Conservation (phyloP, 2,888 invertebrate species). For the Eristalis tenax region DNA sequence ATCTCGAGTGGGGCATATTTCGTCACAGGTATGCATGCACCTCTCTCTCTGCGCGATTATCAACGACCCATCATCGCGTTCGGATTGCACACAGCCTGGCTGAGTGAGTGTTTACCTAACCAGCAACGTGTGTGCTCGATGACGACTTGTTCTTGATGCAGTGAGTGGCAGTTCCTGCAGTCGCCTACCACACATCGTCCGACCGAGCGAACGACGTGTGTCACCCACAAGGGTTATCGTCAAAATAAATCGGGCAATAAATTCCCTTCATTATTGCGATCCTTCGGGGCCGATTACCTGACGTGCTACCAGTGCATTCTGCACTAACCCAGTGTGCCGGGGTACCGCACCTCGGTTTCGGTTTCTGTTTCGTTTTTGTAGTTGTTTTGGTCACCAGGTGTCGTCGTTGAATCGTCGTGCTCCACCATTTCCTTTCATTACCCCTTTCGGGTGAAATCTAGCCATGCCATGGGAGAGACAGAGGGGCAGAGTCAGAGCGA, state of each 20-base stretch:
- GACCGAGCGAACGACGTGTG: slow-evolving; percentile 5
- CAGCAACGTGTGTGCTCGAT: not conserved
- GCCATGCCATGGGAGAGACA: not conserved
- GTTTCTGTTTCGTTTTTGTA: not conserved
- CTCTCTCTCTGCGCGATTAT: not conserved
- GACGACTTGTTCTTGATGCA: not conserved
- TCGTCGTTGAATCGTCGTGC: slow-evolving; percentile 28
- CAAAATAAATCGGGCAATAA: slow-evolving; percentile 52
- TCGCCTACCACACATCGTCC: not conserved
- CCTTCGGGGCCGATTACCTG: slow-evolving; percentile 31
- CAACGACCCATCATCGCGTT: not conserved
- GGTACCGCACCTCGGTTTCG: not conserved
- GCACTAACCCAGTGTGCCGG: slow-evolving; percentile 16
- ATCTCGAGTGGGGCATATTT: slow-evolving; percentile 18
- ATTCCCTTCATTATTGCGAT: slow-evolving; percentile 48
- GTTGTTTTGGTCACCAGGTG: slow-evolving; percentile 43
- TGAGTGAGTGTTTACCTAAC: not conserved
- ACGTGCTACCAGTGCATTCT: slow-evolving; percentile 50
- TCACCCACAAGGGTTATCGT: slow-evolving; percentile 40
- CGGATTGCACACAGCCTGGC: not conserved
- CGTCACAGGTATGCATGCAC: slow-evolving; percentile 1
- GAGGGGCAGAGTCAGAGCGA: not conserved
- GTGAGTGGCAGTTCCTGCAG: slow-evolving; percentile 2
- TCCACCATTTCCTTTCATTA: not conserved
- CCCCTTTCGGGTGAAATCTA: slow-evolving; percentile 10